Evolutionary conservation across 2,113 vertebrate genomes (phyloP), one percentile per base, ranked within the genome.

Genomic region (Fukomys damarensis): DNA sequence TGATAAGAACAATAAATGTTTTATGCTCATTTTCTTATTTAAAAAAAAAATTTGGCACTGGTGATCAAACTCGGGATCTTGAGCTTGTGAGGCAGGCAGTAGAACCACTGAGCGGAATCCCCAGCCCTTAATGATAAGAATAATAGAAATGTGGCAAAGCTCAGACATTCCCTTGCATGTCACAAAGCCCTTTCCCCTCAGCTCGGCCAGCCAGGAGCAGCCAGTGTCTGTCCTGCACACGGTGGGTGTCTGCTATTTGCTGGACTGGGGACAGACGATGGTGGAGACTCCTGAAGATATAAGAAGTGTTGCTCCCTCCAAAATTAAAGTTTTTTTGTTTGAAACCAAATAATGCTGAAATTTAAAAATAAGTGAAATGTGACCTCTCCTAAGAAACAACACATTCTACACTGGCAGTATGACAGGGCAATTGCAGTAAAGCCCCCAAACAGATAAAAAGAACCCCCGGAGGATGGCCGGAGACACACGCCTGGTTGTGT

Each of bases 201-300:
- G 70, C 1, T 2, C 28, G 0, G 19, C n/a, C 58, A 16, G 58
- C 3, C 1, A 59, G 10, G 0, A 35, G 19, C 0, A 0, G 10
- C 17, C 24, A 4, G 17, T 17, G 68, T 52, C 26, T 28, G 52
- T 38, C 12, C 8, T 13, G 32, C 26, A 24, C 59, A 43, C 2
- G 72, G 41, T 41, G 35, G 4, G 43, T 14, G 30, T 54, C 43
- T 43, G n/a, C 52, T 66, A 0, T 52, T 85, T 41, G 46, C 28
- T 66, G 46, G 65, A 74, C 81, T 41, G 8, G 52, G 32, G 43
- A 8, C 56, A 41, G 80, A 83, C 32, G n/a, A 19, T 16, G 58
- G 82, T 77, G 54, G 61, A 79, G 91, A 72, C 12, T 89, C 65
- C 49, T 43, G 2, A 54, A 94, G 46, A 85, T 26, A n/a, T 16